Evolutionary conservation across 2,113 vertebrate genomes (phyloP), one percentile per base, ranked within the genome.

Genomic region (Crypturellus undulatus): DNA sequence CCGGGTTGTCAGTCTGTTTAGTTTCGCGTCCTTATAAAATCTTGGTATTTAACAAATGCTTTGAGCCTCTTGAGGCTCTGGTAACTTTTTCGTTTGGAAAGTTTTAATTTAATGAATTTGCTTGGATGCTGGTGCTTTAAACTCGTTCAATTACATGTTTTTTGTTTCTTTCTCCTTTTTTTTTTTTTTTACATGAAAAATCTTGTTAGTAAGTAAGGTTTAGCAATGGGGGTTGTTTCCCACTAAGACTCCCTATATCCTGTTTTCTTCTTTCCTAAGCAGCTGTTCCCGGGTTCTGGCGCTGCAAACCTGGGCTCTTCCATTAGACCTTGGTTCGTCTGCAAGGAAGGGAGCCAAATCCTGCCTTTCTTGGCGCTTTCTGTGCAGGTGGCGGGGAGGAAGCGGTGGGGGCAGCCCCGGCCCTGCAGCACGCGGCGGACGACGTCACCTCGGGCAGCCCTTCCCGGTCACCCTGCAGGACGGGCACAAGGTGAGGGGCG

Each of bases 381-480:
- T 76, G 80, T 89, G 79, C 64, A 85, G 98, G 97, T 38, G 93
- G 98, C 59, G 90, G 97, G 0, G 99, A 99, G 89, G 98, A 99
- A 49, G 93, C 89, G 1, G 94, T 94, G 81, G 98, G 98, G 2
- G 97, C 98, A 4, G 85, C 98, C 32, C 90, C 98, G 13, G 98
- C 98, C 72, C 94, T 98, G 70, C 98, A 98, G 79, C 98, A 98
- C 5, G 97, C 97, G 8, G 97, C 98, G 24, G 98, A 99, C 19
- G 88, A 96, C 6, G 78, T 96, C 67, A 98, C 98, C 75, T 98
- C 60, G 69, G 98, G 11, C 99, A 98, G 90, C 99, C 98, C 2
- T 98, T 99, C 84, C 96, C 99, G 11, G 98, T 99, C 7, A 98
- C 98, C 32, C 90, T 99, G 98, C 98, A 98, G 79, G 98, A 99